phyloP scores from a whole-genome alignment of 2,888 invertebrate species.

The Hyalella azteca region DNA sequence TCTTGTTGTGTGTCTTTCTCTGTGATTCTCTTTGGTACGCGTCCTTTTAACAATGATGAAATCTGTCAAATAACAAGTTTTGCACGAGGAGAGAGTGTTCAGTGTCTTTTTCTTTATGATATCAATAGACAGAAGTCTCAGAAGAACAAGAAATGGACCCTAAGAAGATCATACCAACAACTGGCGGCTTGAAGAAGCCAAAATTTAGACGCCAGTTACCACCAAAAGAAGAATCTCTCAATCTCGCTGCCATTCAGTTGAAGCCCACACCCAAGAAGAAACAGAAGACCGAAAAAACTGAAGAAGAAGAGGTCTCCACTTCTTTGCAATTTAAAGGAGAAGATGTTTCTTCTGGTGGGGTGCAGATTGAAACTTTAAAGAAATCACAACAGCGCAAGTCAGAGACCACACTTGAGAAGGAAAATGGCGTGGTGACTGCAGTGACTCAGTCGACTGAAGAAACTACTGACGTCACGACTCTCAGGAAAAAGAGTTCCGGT shows the following conservation, averaged over 20 bases:
- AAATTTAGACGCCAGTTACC: constrained; percentile 23
- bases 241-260: neutral
- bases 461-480: neutral
- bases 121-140: constrained; percentile 6
- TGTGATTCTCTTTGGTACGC: no score
- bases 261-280: constrained; percentile 27
- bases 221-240: neutral
- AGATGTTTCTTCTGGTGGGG: neutral
- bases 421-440: no score
- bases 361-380: neutral
- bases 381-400: neutral
- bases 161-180: neutral
- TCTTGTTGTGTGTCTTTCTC: no score
- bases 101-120: constrained; percentile 1
- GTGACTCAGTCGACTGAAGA: neutral
- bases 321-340: neutral
- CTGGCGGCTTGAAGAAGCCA: neutral
- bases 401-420: no score
- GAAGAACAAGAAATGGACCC: constrained; percentile 14
- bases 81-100: no score
- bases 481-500: neutral
- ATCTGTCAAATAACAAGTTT: no score
- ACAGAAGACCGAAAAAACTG: neutral
- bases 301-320: neutral
- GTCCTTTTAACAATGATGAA: no score